These are phyloP conservation scores for Dasyprocta punctata DNA, from an alignment of 2,113 vertebrate species.

Conservation along the genomic window DNA sequence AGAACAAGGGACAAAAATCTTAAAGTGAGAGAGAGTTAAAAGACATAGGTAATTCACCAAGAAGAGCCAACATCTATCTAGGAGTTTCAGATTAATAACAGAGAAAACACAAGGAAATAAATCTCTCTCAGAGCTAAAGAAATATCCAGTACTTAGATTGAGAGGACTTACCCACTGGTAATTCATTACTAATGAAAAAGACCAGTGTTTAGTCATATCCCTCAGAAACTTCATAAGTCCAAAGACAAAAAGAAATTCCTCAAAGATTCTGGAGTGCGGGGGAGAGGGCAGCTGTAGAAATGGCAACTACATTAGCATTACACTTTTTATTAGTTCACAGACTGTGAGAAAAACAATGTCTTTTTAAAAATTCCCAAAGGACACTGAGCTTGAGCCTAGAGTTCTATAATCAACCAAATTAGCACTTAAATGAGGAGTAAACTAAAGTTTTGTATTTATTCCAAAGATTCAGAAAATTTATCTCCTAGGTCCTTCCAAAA, in stretches of 20 bases:
- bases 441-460: background rate
- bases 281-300: background rate
- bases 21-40: background rate
- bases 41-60: background rate
- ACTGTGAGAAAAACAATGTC: background rate
- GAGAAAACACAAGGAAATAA: conserved; percentile 12
- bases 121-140: background rate
- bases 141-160: background rate
- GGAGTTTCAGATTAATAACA: background rate
- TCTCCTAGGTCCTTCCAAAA: background rate
- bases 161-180: background rate
- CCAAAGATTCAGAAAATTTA: conserved; percentile 18
- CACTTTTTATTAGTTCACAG: background rate
- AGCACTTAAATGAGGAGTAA: background rate
- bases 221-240: conserved; percentile 1
- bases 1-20: background rate
- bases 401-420: background rate
- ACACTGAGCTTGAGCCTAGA: background rate
- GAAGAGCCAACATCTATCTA: background rate
- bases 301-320: background rate
- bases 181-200: background rate
- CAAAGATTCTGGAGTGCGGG: background rate
- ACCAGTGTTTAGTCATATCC: background rate
- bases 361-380: background rate
- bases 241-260: background rate